Conservation (phyloP, 2,113 vertebrate genomes). For the Dipodomys merriami region DNA sequence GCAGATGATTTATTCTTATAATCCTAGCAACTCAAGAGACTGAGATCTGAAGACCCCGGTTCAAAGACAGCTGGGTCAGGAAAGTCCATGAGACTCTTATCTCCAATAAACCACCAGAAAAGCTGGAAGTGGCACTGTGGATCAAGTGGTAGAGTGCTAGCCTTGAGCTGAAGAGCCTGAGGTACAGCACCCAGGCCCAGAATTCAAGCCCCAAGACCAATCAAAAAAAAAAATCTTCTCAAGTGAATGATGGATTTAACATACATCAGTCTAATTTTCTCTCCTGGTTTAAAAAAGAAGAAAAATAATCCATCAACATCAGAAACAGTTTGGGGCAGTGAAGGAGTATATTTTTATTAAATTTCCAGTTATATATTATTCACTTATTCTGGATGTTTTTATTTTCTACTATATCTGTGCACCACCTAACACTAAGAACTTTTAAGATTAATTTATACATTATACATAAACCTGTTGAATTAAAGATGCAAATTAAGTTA, state of each 20-base stretch:
- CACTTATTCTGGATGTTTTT: slow-evolving; percentile 3
- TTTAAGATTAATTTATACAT: slow-evolving; percentile 15
- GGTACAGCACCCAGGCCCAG: too few relatives aligned
- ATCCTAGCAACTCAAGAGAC: too few relatives aligned
- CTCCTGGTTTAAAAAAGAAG: slow-evolving; percentile 26
- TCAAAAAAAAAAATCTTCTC: background rate
- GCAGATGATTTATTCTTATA: too few relatives aligned
- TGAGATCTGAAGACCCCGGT: too few relatives aligned
- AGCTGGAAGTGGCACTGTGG: too few relatives aligned
- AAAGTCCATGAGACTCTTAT: too few relatives aligned
- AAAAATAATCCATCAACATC: background rate
- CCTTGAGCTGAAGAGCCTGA: too few relatives aligned
- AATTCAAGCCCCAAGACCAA: too few relatives aligned
- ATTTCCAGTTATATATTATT: slow-evolving; percentile 18
- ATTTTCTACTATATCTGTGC: slow-evolving; percentile 36
- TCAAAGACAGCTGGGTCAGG: too few relatives aligned
- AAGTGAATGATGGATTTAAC: slow-evolving; percentile 19
- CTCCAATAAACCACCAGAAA: too few relatives aligned
- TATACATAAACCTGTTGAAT: slow-evolving; percentile 8
- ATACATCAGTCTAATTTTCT: slow-evolving; percentile 34
- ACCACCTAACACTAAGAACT: background rate
- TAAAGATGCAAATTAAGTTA: slow-evolving; percentile 10
- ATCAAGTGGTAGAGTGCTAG: too few relatives aligned
- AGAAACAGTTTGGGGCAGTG: background rate
- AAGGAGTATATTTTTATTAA: slow-evolving; percentile 3